Conservation (phyloP, 37 sponge, comb jelly and placozoan species). For the Aphrocallistes beatrix region DNA sequence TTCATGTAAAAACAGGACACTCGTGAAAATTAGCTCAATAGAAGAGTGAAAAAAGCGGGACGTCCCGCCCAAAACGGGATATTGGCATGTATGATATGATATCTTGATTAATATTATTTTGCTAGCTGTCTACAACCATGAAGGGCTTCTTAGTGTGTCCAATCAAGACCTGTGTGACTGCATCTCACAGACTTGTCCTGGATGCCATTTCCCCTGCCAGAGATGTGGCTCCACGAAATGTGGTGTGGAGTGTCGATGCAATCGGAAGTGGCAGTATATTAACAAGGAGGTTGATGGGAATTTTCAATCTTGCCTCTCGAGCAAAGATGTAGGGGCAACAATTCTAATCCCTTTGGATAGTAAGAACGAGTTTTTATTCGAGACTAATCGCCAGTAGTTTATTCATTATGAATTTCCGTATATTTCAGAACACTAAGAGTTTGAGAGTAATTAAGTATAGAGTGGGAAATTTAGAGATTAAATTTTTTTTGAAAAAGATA, state of each 20-base stretch:
- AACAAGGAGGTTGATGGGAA: constrained; percentile 16
- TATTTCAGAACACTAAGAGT: no score
- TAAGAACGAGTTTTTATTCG: not conserved
- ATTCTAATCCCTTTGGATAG: not conserved
- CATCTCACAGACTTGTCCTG: not conserved
- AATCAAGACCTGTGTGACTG: constrained; percentile 26
- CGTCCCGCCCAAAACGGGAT: no score
- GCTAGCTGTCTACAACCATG: constrained; percentile 24
- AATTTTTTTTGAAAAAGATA: no score
- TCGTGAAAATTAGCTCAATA: no score
- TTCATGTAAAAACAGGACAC: no score
- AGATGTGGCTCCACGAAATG: constrained; percentile 22
- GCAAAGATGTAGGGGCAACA: not conserved
- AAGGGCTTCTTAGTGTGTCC: not conserved
- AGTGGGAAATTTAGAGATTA: no score
- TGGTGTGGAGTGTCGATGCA: constrained; percentile 29
- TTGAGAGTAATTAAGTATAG: no score
- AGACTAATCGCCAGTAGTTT: no score
- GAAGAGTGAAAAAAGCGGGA: no score
- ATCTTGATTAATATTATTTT: not conserved
- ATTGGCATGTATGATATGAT: not conserved
- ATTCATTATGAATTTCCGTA: no score
- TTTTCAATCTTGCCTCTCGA: not conserved
- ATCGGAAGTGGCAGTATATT: constrained; percentile 27
- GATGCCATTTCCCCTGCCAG: constrained; percentile 24